phyloP scores from a whole-genome alignment of 2,888 invertebrate species.

The Agrotis clavis region DNA sequence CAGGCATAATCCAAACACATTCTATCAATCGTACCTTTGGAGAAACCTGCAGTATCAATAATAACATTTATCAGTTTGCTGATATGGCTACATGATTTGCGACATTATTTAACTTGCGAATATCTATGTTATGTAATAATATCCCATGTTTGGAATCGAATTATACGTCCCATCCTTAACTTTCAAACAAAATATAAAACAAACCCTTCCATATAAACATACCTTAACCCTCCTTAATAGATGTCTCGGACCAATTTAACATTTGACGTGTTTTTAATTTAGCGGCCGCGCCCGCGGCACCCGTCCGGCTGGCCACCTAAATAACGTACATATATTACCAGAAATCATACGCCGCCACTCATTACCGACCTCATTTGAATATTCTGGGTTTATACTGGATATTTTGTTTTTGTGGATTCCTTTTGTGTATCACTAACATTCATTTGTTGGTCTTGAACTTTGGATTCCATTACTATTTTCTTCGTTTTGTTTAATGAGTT shows the following conservation, averaged over 20 bases:
- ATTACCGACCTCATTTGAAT: constrained; percentile 87
- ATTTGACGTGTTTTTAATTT: constrained; percentile 91
- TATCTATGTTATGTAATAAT: background rate
- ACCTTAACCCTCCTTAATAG: constrained; percentile 86
- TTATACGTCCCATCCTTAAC: background rate
- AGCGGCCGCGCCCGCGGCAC: constrained; percentile 89
- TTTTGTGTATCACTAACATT: constrained; percentile 38
- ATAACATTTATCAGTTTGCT: no score
- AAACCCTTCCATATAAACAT: constrained; percentile 68
- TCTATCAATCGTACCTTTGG: no score
- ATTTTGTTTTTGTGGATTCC: constrained; percentile 54
- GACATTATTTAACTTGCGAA: background rate
- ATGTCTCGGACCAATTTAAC: constrained; percentile 91
- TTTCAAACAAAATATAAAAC: constrained; percentile 22
- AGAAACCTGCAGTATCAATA: no score
- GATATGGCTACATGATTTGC: no score
- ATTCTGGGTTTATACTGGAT: constrained; percentile 64
- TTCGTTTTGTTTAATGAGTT: no score
- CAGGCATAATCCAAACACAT: no score
- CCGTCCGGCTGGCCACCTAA: constrained; percentile 83
- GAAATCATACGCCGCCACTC: constrained; percentile 86
- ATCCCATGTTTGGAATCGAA: background rate
- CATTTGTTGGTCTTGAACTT: constrained; percentile 6
- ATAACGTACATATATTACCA: constrained; percentile 87
- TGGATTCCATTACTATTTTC: background rate